Percentiles rank a stretch among this genome's conserved stretches.
Evolutionary conservation across 2,113 vertebrate species (phyloP).

Genomic region (Indicator maculatus): DNA sequence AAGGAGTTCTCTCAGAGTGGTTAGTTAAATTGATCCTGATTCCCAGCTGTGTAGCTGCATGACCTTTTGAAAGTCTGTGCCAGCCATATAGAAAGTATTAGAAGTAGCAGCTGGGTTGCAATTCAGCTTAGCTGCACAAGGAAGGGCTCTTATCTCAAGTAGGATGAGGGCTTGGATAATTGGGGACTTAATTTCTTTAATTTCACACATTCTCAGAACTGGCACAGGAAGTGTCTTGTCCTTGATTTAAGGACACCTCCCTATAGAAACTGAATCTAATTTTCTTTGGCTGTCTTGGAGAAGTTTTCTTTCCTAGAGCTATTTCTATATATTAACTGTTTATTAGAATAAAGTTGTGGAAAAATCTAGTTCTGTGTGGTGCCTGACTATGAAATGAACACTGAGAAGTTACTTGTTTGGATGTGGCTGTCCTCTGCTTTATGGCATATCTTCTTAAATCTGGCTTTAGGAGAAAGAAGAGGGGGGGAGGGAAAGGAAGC

Average conservation of each 20-base stretch:
- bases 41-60: neutral
- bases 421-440: neutral
- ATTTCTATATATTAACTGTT: neutral
- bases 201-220: neutral
- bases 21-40: neutral
- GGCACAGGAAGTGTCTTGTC: neutral
- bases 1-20: neutral
- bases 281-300: neutral
- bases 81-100: neutral
- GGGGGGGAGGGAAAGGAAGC: too few relatives aligned
- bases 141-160: neutral
- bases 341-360: neutral
- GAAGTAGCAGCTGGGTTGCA: neutral
- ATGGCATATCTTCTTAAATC: neutral
- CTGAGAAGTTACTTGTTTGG: accelerated
- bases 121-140: accelerated
- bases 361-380: neutral
- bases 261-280: neutral
- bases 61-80: neutral
- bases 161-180: neutral
- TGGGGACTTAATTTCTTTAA: neutral
- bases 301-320: neutral
- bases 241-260: neutral
- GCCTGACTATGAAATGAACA: neutral
- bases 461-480: neutral